A percentile compares a stretch with the other conserved stretches of the same genome.
Conservation (phyloP, 2,113 vertebrate genomes). For the Nyctibius bracteatus region DNA sequence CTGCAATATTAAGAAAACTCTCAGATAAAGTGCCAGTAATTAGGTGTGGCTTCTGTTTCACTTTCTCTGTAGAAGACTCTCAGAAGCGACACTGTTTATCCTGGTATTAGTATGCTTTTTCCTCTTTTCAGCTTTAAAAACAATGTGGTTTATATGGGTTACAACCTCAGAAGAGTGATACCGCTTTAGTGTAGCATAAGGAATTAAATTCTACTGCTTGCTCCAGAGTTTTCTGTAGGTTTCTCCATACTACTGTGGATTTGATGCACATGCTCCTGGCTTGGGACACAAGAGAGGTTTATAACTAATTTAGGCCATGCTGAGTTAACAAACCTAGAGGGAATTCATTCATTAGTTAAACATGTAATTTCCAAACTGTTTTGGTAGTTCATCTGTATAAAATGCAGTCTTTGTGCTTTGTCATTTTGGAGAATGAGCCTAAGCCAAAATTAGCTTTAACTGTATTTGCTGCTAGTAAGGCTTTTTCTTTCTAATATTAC, state of each 20-base stretch:
- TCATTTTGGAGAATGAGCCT: not conserved
- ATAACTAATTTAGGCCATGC: not conserved
- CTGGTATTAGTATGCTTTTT: not conserved
- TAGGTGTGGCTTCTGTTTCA: not conserved
- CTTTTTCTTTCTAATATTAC: not conserved
- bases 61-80: not conserved
- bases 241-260: fast-evolving
- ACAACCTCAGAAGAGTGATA: not conserved
- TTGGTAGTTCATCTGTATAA: not conserved
- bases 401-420: not conserved
- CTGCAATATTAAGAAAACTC: not conserved
- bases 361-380: not conserved
- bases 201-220: not conserved
- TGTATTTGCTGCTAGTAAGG: not conserved
- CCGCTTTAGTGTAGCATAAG: not conserved
- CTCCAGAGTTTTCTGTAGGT: not conserved
- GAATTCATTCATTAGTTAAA: not conserved
- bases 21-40: not conserved
- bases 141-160: not conserved
- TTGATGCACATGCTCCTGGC: not conserved
- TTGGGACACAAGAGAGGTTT: not conserved
- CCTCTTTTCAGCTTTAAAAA: not conserved
- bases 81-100: not conserved
- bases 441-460: not conserved
- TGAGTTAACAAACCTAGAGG: not conserved